These are phyloP conservation scores for Harpagoxenus sublaevis DNA, from an alignment of 2,888 invertebrate species.

Conservation along the genomic window DNA sequence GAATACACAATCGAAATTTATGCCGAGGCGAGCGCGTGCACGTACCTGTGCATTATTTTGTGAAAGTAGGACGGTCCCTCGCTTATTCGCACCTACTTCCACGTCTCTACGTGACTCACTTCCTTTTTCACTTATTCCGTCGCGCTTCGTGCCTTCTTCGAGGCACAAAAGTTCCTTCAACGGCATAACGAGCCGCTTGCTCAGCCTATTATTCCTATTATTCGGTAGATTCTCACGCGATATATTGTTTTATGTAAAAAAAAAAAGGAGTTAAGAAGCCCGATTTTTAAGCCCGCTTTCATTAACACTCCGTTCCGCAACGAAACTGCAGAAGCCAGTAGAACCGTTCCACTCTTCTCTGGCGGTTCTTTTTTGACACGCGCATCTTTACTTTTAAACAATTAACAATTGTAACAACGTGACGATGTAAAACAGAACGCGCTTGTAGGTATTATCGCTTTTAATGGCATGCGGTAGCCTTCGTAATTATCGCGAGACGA, in stretches of 20 bases:
- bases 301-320: neutral
- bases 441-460: neutral
- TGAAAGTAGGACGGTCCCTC: slow-evolving; percentile 33
- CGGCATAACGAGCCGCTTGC: neutral
- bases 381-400: neutral
- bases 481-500: neutral
- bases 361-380: neutral
- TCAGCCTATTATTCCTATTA: neutral
- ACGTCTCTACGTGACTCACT: neutral
- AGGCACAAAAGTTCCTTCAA: neutral
- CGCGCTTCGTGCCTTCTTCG: neutral
- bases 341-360: too few relatives aligned
- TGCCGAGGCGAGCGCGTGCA: neutral
- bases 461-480: neutral
- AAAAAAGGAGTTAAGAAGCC: neutral
- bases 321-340: too few relatives aligned
- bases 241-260: too few relatives aligned
- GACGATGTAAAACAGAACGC: neutral
- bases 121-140: neutral
- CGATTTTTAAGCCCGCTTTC: neutral
- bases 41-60: neutral
- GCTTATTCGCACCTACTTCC: slow-evolving; percentile 1
- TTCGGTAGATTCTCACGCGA: neutral
- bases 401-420: neutral
- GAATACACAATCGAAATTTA: neutral